These are phyloP conservation scores for Daboia siamensis DNA, from an alignment of 2,113 vertebrate genomes.

Conservation along the genomic window DNA sequence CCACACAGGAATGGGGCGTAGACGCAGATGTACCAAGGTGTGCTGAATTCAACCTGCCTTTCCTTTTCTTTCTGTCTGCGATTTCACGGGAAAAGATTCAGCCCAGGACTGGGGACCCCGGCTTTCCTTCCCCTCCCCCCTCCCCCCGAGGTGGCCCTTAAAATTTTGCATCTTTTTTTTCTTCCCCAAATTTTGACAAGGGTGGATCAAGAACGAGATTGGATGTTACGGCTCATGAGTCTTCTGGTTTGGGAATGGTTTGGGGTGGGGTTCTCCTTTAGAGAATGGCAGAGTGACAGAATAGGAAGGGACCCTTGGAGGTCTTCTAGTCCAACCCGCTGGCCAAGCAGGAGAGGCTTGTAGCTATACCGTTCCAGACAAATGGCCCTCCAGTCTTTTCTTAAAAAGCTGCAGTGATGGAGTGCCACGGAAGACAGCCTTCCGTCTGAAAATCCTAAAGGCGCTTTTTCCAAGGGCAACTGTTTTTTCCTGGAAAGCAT, in stretches of 20 bases:
- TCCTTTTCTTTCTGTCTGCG: constrained; percentile 1
- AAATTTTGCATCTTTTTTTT: background rate
- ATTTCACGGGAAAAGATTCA: background rate
- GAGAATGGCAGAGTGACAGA: too few species aligned
- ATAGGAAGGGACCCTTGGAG: too few species aligned
- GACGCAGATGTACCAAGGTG: background rate
- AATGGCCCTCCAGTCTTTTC: too few species aligned
- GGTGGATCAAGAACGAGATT: background rate
- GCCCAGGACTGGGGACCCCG: background rate
- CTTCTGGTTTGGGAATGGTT: background rate
- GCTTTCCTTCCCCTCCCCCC: too few species aligned
- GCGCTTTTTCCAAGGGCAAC: too few species aligned
- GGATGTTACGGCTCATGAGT: background rate
- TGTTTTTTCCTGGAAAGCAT: too few species aligned
- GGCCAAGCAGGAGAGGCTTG: too few species aligned
- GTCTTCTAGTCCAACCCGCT: too few species aligned
- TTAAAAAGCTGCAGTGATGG: too few species aligned
- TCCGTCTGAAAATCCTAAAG: background rate
- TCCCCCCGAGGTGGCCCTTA: background rate
- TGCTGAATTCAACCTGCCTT: background rate
- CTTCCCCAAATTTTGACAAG: too few species aligned
- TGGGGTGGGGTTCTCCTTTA: too few species aligned
- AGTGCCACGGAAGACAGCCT: background rate
- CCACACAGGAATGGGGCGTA: constrained; percentile 17
- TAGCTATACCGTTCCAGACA: too few species aligned